Base-by-base conservation (phyloP, 1,140 invertebrate species). In the Heliconius melpomene region DNA sequence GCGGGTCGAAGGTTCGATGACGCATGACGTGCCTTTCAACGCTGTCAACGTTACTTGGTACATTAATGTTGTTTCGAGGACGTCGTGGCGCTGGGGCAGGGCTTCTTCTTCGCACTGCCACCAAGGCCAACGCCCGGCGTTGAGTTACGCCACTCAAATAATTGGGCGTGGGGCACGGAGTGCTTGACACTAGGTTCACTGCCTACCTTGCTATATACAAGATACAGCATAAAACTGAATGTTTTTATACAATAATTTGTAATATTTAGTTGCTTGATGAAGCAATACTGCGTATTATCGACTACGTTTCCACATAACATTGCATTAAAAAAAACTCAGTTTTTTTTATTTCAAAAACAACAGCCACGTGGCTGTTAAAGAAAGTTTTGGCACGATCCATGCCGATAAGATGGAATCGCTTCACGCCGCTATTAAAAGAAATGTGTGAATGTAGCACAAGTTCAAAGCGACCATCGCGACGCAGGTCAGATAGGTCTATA, bases 361-460 rank as follows among this genome's bases (percentile, higher is more conserved):
- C 3, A 46, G 13, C 40, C 90, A 91, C 91, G 89, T 91, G 90
- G 86, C 84, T 77, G 75, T 77, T 86, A 81, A 86, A 87, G 88
- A 75, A 83, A 79, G 76, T 89, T 83, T 92, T 93, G 92, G 92
- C 92, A 93, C 87, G 85, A 76, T 77, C 73, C 81, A 70, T 50
- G 76, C 70, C 72, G 80, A 82, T 79, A 79, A 80, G 84, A 85
- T 66, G 84, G 84, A 83, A 86, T 82, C 81, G 80, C 82, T 75
- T 77, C 78, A 36, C 50, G 81, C 83, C 81, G 87, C 82, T 85
- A 82, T 92, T 93, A 91, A 87, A 83, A 90, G 90, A 89, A 75
- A 81, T 80, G 81, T 82, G 83, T 87, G 83, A 88, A 91, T 90
- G 88, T 91, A 89, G 88, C 84, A 89, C 91, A 92, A 93, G 92